phyloP scores from a whole-genome alignment of 2,888 invertebrate species.

The Calliscelio sp. region DNA sequence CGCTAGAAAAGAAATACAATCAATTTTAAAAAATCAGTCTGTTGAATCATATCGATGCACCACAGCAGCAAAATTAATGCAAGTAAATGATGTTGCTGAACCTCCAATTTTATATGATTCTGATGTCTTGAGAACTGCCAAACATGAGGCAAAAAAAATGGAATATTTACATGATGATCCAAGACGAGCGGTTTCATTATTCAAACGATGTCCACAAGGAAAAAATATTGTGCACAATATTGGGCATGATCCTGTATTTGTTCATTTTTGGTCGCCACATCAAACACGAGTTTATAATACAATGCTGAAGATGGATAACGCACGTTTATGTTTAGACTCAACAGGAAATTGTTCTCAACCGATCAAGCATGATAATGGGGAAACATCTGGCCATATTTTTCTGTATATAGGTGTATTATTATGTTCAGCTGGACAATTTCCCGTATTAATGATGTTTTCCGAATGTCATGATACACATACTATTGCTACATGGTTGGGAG shows the following conservation, averaged over 20 bases:
- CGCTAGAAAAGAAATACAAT: background rate
- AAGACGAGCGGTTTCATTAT: background rate
- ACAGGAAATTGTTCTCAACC: conserved; percentile 3
- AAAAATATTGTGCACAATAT: conserved; percentile 9
- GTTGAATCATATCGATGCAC: background rate
- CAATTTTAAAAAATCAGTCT: background rate
- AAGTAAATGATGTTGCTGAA: background rate
- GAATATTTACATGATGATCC: background rate
- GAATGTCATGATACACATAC: conserved; percentile 37
- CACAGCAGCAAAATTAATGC: background rate
- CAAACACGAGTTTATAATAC: conserved; percentile 23
- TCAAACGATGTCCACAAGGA: conserved; percentile 12
- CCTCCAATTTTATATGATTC: background rate
- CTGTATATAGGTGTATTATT: conserved; percentile 25
- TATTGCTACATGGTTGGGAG: conserved; percentile 11
- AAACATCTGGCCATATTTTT: conserved; percentile 31
- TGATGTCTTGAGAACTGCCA: background rate
- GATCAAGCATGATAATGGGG: conserved; percentile 20
- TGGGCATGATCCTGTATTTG: conserved; percentile 21
- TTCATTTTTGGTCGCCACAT: conserved; percentile 42
- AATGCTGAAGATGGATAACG: background rate
- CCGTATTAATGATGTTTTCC: conserved; percentile 16
- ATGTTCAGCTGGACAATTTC: conserved; percentile 17
- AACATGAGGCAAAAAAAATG: background rate
- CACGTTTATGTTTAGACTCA: conserved; percentile 10